Conservation (phyloP, 2,888 invertebrate species). For the Alloplasta piceator region DNA sequence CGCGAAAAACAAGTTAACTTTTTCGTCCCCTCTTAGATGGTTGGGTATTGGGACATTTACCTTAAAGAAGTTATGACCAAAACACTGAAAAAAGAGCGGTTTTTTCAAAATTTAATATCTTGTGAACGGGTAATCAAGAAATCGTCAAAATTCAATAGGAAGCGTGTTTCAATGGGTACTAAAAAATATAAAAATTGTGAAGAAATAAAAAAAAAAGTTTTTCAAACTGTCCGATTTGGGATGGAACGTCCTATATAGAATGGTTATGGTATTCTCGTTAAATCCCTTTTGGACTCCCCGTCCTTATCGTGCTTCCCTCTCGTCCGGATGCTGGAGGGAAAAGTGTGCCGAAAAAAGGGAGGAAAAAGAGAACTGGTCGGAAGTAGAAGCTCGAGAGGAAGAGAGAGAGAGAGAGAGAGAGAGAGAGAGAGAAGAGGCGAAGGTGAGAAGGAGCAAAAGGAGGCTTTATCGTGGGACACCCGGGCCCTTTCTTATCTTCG, state of each 20-base stretch:
- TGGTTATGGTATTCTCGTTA: constrained; percentile 48
- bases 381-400: constrained; percentile 24
- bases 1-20: too few species aligned
- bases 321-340: constrained; percentile 48
- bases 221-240: too few species aligned
- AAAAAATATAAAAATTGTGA: too few species aligned
- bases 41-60: too few species aligned
- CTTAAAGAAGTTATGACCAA: too few species aligned
- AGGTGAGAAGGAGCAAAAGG: constrained; percentile 32
- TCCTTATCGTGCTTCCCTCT: constrained; percentile 51
- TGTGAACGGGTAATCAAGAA: too few species aligned
- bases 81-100: too few species aligned
- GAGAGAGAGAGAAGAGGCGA: not conserved
- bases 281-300: constrained; percentile 36
- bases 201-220: too few species aligned
- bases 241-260: not conserved
- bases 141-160: too few species aligned
- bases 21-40: too few species aligned
- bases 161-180: too few species aligned
- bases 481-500: constrained; percentile 61
- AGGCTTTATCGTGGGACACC: constrained; percentile 56
- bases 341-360: constrained; percentile 43
- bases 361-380: constrained; percentile 8
- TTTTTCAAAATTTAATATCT: too few species aligned
- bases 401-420: not conserved